These are phyloP conservation scores for Callipepla squamata DNA, from an alignment of 2,113 vertebrate species.

Conservation along the genomic window DNA sequence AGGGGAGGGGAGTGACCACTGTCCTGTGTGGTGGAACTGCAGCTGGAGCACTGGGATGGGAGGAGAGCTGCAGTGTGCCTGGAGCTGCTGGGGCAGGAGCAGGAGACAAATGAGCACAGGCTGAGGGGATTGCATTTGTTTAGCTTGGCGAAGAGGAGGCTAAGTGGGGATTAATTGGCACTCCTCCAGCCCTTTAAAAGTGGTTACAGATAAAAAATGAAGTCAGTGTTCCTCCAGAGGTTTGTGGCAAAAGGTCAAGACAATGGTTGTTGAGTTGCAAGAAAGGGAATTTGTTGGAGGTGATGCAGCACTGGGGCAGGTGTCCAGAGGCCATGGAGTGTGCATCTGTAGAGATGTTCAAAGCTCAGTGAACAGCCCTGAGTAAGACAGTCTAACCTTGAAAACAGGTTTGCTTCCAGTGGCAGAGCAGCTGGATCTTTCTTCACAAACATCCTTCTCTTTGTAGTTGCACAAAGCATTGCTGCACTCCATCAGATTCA, in stretches of 20 bases:
- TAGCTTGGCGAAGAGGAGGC: background rate
- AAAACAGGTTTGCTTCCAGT: background rate
- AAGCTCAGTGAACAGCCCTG: background rate
- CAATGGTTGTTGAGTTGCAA: background rate
- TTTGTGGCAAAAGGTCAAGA: background rate
- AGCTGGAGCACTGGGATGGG: background rate
- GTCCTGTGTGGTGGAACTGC: background rate
- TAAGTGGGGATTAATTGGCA: background rate
- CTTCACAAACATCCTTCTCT: background rate
- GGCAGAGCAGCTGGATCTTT: background rate
- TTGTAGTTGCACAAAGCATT: background rate
- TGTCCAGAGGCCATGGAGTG: background rate
- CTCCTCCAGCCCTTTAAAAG: background rate
- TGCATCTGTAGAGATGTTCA: background rate
- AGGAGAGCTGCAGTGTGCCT: background rate
- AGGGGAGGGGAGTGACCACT: background rate
- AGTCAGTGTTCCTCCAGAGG: background rate
- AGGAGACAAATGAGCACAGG: background rate
- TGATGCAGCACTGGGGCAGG: background rate
- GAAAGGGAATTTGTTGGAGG: background rate
- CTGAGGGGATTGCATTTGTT: background rate
- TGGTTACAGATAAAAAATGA: background rate
- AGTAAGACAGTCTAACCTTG: background rate
- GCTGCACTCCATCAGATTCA: fast-evolving
- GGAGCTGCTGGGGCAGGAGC: background rate